Percentiles rank a stretch among this genome's conserved stretches.
Evolutionary conservation across 2,113 vertebrate species (phyloP).

Genomic region (Myrmecobius fasciatus): DNA sequence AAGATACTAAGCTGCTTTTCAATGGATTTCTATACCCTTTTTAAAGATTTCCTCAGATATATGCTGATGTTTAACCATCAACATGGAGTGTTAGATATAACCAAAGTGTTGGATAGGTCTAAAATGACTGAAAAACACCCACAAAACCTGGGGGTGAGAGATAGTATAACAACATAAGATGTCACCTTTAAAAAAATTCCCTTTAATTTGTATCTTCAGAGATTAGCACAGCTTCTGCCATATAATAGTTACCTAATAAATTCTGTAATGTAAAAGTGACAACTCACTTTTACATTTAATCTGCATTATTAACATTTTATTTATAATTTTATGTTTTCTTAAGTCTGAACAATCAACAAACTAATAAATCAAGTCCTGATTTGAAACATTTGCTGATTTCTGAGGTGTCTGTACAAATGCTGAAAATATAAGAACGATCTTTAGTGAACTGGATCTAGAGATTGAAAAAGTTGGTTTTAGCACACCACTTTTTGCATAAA

Average conservation of each 20-base stretch:
- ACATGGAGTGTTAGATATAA: background rate
- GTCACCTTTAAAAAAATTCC: no score
- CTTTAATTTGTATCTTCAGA: background rate
- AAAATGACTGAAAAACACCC: no score
- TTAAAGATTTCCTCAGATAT: no score
- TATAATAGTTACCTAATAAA: background rate
- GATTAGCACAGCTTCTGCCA: background rate
- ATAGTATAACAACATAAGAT: background rate
- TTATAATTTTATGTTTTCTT: background rate
- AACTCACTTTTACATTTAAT: background rate
- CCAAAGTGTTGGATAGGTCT: background rate
- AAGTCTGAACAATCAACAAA: background rate
- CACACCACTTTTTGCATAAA: background rate
- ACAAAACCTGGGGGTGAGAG: no score
- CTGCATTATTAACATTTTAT: background rate
- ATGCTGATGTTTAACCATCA: no score
- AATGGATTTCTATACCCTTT: no score
- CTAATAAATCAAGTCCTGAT: background rate
- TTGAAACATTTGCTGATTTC: background rate
- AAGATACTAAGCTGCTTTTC: no score
- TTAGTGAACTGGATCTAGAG: background rate
- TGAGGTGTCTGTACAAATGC: background rate
- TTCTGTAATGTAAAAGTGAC: background rate
- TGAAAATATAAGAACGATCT: background rate
- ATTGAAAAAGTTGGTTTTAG: background rate